Conservation (phyloP, 2,797 vertebrate species). For the Euthynnus affinis region DNA sequence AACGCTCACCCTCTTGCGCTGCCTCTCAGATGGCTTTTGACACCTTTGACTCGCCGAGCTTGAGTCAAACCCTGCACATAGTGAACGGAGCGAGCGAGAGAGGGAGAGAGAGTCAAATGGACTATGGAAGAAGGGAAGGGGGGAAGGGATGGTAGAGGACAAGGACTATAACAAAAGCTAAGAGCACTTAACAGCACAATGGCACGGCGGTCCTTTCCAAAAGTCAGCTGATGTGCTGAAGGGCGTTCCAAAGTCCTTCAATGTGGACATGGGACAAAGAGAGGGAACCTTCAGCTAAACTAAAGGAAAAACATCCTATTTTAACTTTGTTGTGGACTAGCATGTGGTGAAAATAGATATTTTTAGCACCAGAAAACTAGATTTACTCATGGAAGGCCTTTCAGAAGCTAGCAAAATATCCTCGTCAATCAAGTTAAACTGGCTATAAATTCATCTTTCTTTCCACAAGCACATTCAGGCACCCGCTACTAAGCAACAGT, state of each 20-base stretch:
- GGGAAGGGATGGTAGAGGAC: constrained; percentile 73
- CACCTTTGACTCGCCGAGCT: constrained; percentile 76
- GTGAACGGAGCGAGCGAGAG: constrained; percentile 22
- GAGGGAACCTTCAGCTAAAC: constrained; percentile 54
- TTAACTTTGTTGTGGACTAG: constrained; percentile 35
- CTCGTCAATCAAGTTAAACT: constrained; percentile 17
- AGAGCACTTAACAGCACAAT: constrained; percentile 84
- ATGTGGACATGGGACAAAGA: constrained; percentile 66
- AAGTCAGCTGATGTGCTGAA: constrained; percentile 84
- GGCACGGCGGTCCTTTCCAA: constrained; percentile 74
- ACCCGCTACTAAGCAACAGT: not conserved
- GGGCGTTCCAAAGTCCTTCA: constrained; percentile 78
- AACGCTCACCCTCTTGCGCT: constrained; percentile 54
- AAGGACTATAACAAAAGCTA: constrained; percentile 83
- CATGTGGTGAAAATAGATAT: constrained; percentile 20
- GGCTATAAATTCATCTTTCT: constrained; percentile 1
- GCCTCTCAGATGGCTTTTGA: constrained; percentile 81
- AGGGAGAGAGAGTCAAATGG: constrained; percentile 57
- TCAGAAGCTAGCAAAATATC: constrained; percentile 27
- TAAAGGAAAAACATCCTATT: constrained; percentile 56
- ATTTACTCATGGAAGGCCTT: not conserved
- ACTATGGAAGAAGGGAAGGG: constrained; percentile 55
- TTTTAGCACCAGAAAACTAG: not conserved
- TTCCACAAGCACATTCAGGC: not conserved
- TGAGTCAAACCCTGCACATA: constrained; percentile 66